Evolutionary conservation across 2,113 vertebrate genomes (phyloP).

Genomic region (Campylomormyrus numenius): DNA sequence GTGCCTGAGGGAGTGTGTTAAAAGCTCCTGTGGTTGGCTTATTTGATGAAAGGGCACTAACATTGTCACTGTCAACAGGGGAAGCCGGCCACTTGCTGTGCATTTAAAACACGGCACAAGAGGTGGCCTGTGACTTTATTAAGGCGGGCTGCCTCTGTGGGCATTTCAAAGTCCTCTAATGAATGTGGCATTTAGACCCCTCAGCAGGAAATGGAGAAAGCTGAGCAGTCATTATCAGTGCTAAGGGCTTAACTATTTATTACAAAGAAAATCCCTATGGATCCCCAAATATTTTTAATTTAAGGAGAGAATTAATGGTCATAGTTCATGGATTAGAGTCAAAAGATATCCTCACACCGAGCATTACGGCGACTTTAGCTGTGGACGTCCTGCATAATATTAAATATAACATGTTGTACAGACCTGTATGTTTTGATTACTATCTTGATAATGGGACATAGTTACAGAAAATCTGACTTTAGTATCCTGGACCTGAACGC

Average conservation of each 20-base stretch:
- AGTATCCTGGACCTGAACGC: not conserved
- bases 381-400: not conserved
- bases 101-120: not conserved
- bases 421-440: not conserved
- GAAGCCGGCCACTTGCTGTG: not conserved
- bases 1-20: not conserved
- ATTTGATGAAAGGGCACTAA: not conserved
- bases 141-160: not conserved
- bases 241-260: not conserved
- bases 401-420: not conserved
- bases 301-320: not conserved
- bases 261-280: not conserved
- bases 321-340: not conserved
- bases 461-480: not conserved
- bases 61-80: not conserved
- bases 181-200: slow-evolving; percentile 5
- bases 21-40: not conserved
- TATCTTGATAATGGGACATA: not conserved
- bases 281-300: not conserved
- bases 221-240: not conserved
- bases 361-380: not conserved
- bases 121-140: not conserved
- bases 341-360: not conserved
- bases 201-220: not conserved
- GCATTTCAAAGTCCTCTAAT: not conserved